These are phyloP conservation scores for Andrena trimmerana DNA, from an alignment of 2,888 invertebrate genomes.

Conservation along the genomic window DNA sequence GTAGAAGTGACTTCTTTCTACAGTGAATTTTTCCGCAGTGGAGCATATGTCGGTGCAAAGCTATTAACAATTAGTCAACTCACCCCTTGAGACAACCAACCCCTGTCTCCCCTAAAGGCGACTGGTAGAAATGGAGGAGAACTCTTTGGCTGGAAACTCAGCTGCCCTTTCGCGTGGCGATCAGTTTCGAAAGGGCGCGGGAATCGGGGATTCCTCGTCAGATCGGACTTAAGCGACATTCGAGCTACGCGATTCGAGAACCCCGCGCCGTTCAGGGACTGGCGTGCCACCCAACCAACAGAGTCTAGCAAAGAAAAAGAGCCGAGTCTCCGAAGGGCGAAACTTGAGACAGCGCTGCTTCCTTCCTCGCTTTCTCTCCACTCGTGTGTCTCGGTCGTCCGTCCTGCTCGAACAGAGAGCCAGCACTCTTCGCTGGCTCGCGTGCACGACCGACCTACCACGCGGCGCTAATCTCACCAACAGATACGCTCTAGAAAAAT, in stretches of 20 bases:
- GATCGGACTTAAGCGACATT: conserved; percentile 77
- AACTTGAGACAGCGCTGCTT: conserved; percentile 73
- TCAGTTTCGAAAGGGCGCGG: background rate
- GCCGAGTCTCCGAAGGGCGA: conserved; percentile 75
- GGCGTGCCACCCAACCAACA: conserved; percentile 72
- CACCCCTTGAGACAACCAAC: too few species aligned
- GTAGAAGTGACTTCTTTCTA: too few species aligned
- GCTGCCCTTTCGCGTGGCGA: background rate
- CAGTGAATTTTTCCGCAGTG: too few species aligned
- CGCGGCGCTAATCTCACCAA: conserved; percentile 82
- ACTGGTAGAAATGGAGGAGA: too few species aligned
- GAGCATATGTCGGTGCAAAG: too few species aligned
- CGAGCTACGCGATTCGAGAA: conserved; percentile 74
- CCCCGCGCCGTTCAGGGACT: conserved; percentile 15
- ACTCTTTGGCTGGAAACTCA: too few species aligned
- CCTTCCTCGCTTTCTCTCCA: conserved; percentile 29
- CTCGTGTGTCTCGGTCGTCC: background rate
- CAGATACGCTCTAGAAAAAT: conserved; percentile 72
- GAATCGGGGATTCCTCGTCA: conserved; percentile 69
- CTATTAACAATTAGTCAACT: too few species aligned
- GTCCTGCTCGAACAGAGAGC: conserved; percentile 7
- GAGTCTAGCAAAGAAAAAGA: conserved; percentile 55
- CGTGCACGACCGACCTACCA: conserved; percentile 83
- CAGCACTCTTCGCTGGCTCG: conserved; percentile 72
- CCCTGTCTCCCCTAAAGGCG: too few species aligned